Evolutionary conservation across 2,113 vertebrate species (phyloP), one percentile per base, ranked within the genome.

Genomic region (Amazona vittata): DNA sequence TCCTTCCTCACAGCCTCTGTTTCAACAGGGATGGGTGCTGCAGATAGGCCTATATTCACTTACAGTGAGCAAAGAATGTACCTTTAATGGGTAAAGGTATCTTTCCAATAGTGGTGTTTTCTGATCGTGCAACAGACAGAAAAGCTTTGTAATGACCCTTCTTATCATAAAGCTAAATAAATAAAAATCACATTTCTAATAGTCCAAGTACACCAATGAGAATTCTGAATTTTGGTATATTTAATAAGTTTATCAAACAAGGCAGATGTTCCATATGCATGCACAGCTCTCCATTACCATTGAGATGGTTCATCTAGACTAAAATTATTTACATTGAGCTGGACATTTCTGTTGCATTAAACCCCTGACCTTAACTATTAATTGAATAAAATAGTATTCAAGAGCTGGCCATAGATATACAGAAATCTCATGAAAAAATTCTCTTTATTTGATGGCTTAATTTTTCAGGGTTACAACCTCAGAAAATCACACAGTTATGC

Each of bases 21-120:
- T 17, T 67, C 9, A 7, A 52, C 46, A 62, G 19, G 31, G 11
- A 7, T 5, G 25, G 46, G 39, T 84, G 31, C 28, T 82, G 50
- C 28, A 24, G 21, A 10, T 14, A 35, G 4, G 28, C 57, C 35
- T 59, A 35, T 14, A 26, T 63, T 82, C n/a, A 39, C 28, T 63
- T 13, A 12, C 25, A 49, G 13, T 4, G 3, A 69, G 29, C 0
- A 1, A 0, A 2, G 8, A 8, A 5, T 28, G 4, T 9, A 21
- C 5, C 5, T 86, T 41, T 26, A 8, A 21, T 15, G 19, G 5
- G 5, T 9, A 43, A 57, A 81, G 21, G 12, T 31, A 35, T 37
- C 6, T 43, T 60, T 71, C 12, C 35, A 65, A 29, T 4, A 8
- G 14, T 5, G 11, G 4, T n/a, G 18, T 44, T 86, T 41, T 37